Percentiles rank a stretch among this genome's conserved stretches.
phyloP scores from a whole-genome alignment of 2,888 invertebrate genomes.

The Apodemia zela region DNA sequence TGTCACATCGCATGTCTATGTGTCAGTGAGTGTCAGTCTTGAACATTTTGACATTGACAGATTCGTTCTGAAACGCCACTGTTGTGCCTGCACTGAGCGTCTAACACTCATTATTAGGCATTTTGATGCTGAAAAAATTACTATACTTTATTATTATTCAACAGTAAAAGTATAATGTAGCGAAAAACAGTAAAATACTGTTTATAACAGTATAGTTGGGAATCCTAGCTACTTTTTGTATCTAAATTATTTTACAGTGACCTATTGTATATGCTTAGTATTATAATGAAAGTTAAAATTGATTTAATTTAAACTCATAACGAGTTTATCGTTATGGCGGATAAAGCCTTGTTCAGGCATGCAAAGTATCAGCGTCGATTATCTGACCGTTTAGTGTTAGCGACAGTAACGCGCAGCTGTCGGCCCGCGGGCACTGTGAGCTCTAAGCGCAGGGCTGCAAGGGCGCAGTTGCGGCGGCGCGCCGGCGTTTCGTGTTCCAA shows the following conservation, averaged over 20 bases:
- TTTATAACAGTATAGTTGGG: too few relatives aligned
- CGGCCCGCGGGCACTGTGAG: neutral
- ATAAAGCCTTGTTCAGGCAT: neutral
- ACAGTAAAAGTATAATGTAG: too few relatives aligned
- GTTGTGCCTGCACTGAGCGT: too few relatives aligned
- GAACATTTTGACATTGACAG: too few relatives aligned
- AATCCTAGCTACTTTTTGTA: neutral
- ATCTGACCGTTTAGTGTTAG: constrained; percentile 25
- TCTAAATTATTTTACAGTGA: too few relatives aligned
- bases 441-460: constrained; percentile 1
- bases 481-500: constrained; percentile 28
- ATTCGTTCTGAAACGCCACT: too few relatives aligned
- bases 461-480: neutral
- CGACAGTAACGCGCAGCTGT: constrained; percentile 31
- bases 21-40: too few relatives aligned
- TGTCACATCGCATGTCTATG: too few relatives aligned
- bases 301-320: neutral
- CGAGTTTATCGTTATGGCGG: neutral
- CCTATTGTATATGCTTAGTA: too few relatives aligned
- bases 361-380: constrained; percentile 13
- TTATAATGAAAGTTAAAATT: neutral
- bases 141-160: too few relatives aligned
- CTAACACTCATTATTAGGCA: too few relatives aligned
- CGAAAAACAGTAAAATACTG: neutral
- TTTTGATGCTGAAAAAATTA: too few relatives aligned